These are phyloP conservation scores for Leptinotarsa defecta DNA, from an alignment of 1,140 invertebrate genomes.

Conservation along the genomic window DNA sequence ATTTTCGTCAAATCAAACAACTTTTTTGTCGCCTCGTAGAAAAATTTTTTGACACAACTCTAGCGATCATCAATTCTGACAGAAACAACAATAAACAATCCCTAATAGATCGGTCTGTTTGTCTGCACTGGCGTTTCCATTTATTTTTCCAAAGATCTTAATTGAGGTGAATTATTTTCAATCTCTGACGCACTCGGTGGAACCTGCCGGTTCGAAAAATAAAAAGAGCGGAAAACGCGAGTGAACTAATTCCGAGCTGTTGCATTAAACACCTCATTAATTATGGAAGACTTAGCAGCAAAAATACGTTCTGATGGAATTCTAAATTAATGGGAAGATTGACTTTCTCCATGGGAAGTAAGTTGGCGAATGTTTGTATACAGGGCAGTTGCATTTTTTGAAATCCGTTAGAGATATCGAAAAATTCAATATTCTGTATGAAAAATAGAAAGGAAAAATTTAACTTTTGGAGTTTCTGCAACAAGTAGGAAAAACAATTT, in stretches of 20 bases:
- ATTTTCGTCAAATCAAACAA: too few relatives aligned
- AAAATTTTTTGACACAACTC: background rate
- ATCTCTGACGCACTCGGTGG: background rate
- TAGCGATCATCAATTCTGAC: background rate
- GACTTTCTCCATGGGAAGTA: too few relatives aligned
- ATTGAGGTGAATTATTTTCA: constrained; percentile 8
- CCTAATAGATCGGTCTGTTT: background rate
- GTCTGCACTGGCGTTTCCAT: background rate
- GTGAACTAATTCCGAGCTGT: constrained; percentile 3
- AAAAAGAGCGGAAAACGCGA: background rate
- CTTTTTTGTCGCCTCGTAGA: too few relatives aligned
- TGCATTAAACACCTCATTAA: constrained; percentile 3
- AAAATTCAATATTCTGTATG: too few relatives aligned
- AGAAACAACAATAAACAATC: constrained; percentile 8
- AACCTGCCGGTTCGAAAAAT: background rate
- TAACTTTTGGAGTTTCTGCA: too few relatives aligned
- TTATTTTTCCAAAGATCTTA: constrained; percentile 6
- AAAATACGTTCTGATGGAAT: background rate
- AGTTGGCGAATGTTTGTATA: too few relatives aligned
- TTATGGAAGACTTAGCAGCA: background rate
- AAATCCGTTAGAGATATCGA: too few relatives aligned
- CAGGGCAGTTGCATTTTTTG: too few relatives aligned
- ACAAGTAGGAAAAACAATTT: too few relatives aligned
- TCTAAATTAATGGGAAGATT: too few relatives aligned
- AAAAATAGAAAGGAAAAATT: too few relatives aligned